A percentile compares a stretch with the other conserved stretches of the same genome.
These are phyloP conservation scores for Reticulitermes lucifugus DNA, from an alignment of 2,888 invertebrate species.

Conservation along the genomic window DNA sequence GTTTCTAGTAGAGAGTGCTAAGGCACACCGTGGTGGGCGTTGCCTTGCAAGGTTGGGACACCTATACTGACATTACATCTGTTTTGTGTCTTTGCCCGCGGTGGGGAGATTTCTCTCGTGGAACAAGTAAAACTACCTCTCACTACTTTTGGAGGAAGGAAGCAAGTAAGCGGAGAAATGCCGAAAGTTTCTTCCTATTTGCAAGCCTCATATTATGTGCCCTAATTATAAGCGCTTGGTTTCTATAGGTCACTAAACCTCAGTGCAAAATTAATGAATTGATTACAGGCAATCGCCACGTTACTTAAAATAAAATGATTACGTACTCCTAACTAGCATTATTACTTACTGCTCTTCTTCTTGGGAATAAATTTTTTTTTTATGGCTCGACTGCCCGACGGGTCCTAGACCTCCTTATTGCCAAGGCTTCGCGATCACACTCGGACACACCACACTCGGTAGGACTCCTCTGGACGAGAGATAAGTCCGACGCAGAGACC, in stretches of 20 bases:
- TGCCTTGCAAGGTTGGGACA: background rate
- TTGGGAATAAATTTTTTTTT: too few species aligned
- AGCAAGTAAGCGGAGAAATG: background rate
- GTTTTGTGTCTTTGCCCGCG: background rate
- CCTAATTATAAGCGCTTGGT: background rate
- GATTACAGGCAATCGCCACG: background rate
- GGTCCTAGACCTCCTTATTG: too few species aligned
- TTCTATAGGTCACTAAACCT: background rate
- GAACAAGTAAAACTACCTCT: background rate
- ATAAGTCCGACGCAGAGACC: too few species aligned
- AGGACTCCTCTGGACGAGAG: too few species aligned
- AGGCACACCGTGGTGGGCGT: background rate
- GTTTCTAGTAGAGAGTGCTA: background rate
- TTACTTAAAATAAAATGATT: background rate
- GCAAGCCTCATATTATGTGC: background rate
- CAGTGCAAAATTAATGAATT: background rate
- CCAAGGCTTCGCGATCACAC: too few species aligned
- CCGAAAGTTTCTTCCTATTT: background rate
- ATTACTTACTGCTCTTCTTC: too few species aligned
- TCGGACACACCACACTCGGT: too few species aligned
- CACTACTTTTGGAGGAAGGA: conserved; percentile 12
- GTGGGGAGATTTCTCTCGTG: conserved; percentile 20
- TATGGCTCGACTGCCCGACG: too few species aligned
- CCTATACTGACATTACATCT: background rate
- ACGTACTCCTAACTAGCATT: too few species aligned